Evolutionary conservation across 2,797 vertebrate species (phyloP).

Genomic region (Galagoides demidoff): DNA sequence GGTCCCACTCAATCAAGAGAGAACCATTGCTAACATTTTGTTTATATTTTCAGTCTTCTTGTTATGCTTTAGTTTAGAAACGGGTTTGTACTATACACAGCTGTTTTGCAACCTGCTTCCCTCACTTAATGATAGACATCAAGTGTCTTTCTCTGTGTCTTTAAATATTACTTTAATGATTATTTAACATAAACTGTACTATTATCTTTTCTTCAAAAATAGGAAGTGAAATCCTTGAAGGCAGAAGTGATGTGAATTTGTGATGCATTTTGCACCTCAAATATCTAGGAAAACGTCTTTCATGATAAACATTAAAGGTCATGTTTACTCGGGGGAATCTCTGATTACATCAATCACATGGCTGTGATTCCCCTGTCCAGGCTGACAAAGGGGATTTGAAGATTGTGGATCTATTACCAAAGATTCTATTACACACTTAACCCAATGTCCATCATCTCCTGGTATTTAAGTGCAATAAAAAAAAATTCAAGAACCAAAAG

Average conservation of each 20-base stretch:
- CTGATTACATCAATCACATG: not conserved
- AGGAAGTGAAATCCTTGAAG: constrained; percentile 1
- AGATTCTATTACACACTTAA: not conserved
- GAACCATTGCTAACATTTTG: not conserved
- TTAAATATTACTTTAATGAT: not conserved
- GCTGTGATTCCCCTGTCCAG: not conserved
- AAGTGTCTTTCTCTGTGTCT: not conserved
- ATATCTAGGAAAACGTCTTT: not conserved
- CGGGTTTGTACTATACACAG: not conserved
- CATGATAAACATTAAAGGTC: not conserved
- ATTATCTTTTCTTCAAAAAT: constrained; percentile 13
- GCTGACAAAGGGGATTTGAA: not conserved
- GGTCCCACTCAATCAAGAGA: not conserved
- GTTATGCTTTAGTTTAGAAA: not conserved
- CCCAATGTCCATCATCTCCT: not conserved
- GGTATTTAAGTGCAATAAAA: not conserved
- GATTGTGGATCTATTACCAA: not conserved
- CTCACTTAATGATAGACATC: not conserved
- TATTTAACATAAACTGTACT: constrained; percentile 18
- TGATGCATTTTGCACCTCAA: not conserved
- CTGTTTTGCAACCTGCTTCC: not conserved
- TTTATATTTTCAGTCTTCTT: not conserved
- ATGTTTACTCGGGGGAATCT: not conserved
- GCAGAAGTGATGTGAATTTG: not conserved
- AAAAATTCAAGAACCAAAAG: constrained; percentile 1